Conservation (phyloP, 2,888 invertebrate genomes). For the Oithona nana region DNA sequence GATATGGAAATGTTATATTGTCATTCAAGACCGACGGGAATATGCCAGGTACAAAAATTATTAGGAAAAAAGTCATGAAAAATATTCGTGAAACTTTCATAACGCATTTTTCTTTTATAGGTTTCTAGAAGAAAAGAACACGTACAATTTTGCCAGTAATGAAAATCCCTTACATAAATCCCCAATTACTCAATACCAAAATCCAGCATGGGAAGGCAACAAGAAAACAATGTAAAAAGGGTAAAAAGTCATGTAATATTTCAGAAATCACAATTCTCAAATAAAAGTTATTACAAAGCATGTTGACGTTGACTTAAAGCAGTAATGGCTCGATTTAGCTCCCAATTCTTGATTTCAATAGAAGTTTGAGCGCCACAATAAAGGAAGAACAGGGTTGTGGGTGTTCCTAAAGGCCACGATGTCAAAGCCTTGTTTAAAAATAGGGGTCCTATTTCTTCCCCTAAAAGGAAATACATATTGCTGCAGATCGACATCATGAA, state of each 20-base stretch:
- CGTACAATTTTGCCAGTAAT: not conserved
- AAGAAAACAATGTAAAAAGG: too few species aligned
- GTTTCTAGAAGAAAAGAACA: not conserved
- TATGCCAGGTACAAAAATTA: not conserved
- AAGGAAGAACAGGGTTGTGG: conserved; percentile 30
- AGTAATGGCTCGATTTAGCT: too few species aligned
- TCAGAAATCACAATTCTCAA: too few species aligned
- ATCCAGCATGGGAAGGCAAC: too few species aligned
- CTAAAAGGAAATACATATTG: conserved; percentile 71
- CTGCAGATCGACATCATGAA: conserved; percentile 60
- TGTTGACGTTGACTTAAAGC: too few species aligned
- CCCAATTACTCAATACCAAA: conserved; percentile 4
- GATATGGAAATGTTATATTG: not conserved
- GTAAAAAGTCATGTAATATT: too few species aligned
- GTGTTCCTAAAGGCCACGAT: conserved; percentile 20
- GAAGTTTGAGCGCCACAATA: conserved; percentile 40
- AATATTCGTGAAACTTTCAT: not conserved
- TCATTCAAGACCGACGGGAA: not conserved
- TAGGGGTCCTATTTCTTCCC: conserved; percentile 44
- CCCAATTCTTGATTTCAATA: conserved; percentile 30
- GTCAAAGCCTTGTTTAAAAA: not conserved
- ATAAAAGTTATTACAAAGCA: too few species aligned
- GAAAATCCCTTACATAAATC: not conserved
- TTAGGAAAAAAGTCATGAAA: too few species aligned
- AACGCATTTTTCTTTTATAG: not conserved